Evolutionary conservation across 2,888 invertebrate genomes (phyloP).

Genomic region (Ctena decussata): DNA sequence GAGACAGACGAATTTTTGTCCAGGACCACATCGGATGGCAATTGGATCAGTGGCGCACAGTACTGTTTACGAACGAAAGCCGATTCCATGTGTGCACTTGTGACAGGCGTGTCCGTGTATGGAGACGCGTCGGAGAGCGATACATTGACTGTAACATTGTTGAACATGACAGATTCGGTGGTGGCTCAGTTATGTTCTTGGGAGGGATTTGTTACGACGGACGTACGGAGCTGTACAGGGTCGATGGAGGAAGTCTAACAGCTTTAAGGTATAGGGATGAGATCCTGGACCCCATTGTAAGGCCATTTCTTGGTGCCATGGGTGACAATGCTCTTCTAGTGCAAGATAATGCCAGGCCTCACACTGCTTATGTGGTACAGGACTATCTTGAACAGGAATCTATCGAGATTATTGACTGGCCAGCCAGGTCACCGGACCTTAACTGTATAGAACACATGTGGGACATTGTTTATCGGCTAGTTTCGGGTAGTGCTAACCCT

Average conservation of each 20-base stretch:
- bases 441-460: background rate
- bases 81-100: slow-evolving; percentile 1
- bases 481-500: background rate
- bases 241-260: background rate
- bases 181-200: background rate
- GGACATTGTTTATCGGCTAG: background rate
- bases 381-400: slow-evolving; percentile 19
- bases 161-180: background rate
- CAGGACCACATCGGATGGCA: background rate
- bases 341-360: slow-evolving; percentile 22
- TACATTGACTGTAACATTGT: background rate
- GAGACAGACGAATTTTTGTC: background rate
- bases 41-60: background rate
- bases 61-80: background rate
- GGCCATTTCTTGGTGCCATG: background rate
- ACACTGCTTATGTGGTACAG: background rate
- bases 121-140: slow-evolving; percentile 4
- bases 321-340: slow-evolving; percentile 1
- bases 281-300: slow-evolving; percentile 10
- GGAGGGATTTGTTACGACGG: background rate
- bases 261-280: background rate
- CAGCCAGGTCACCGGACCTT: slow-evolving; percentile 14
- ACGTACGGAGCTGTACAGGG: background rate
- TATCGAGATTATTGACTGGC: slow-evolving; percentile 14
- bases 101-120: background rate